Conservation (phyloP, 1,140 invertebrate species). For the Saccostrea cuccullata region DNA sequence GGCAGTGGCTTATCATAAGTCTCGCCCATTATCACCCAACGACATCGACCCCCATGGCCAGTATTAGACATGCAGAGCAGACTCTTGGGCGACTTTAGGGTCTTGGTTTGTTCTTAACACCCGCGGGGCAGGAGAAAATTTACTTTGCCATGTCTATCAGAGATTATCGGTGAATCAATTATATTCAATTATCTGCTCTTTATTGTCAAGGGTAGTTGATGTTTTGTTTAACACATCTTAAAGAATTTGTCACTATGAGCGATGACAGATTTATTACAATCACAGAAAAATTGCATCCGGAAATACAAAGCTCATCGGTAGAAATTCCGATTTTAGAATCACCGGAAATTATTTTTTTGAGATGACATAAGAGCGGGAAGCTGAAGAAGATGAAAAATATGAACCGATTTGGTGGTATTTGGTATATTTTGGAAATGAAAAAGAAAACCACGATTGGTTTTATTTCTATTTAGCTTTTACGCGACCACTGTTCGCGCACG, state of each 20-base stretch:
- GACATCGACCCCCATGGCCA: conserved; percentile 23
- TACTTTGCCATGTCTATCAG: conserved; percentile 19
- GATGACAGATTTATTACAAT: conserved; percentile 20
- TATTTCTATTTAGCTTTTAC: too few relatives aligned
- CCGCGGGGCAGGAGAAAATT: conserved; percentile 13
- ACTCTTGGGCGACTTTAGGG: conserved; percentile 26
- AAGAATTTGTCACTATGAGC: not conserved
- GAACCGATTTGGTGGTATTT: too few relatives aligned
- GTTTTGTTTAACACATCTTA: not conserved
- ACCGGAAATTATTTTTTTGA: not conserved
- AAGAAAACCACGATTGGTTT: too few relatives aligned
- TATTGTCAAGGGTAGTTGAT: conserved; percentile 7
- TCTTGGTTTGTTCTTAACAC: conserved; percentile 5
- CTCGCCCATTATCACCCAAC: conserved; percentile 26
- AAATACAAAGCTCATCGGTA: not conserved
- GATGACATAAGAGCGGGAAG: conserved; percentile 5
- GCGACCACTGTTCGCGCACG: too few relatives aligned
- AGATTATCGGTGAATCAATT: conserved; percentile 12
- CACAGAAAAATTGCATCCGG: not conserved
- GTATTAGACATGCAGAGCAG: conserved; percentile 8
- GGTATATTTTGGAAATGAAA: too few relatives aligned
- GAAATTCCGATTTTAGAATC: conserved; percentile 41
- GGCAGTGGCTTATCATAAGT: conserved; percentile 26
- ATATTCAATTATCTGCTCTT: conserved; percentile 11
- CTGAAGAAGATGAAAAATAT: not conserved